Evolutionary conservation across 2,113 vertebrate genomes (phyloP).

Genomic region (Oxyruncus cristatus): DNA sequence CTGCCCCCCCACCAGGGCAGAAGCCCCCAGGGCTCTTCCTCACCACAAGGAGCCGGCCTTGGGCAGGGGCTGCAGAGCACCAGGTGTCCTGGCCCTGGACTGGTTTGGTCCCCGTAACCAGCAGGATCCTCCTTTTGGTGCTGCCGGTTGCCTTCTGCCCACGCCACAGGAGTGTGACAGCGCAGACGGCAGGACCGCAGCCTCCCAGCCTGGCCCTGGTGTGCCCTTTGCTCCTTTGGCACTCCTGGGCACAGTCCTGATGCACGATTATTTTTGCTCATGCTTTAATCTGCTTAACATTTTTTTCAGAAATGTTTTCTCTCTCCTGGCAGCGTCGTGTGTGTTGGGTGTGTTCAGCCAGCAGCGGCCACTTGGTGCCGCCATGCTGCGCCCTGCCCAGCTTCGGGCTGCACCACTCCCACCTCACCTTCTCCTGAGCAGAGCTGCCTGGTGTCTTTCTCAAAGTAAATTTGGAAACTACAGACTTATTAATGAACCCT

Average conservation of each 20-base stretch:
- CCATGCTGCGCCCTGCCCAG: not conserved
- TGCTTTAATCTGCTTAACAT: not conserved
- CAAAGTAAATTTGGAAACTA: not conserved
- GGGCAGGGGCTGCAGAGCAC: not conserved
- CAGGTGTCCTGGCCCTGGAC: too few relatives aligned
- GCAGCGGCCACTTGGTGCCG: not conserved
- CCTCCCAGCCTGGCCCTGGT: not conserved
- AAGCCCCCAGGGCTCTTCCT: not conserved
- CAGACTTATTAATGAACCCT: not conserved
- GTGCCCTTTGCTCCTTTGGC: not conserved
- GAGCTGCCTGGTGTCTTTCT: not conserved
- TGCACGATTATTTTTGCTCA: fast-evolving
- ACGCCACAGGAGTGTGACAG: fast-evolving
- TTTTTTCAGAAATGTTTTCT: not conserved
- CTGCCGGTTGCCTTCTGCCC: not conserved
- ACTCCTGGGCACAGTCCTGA: fast-evolving
- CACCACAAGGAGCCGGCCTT: not conserved
- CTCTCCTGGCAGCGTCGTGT: not conserved
- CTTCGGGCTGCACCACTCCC: fast-evolving
- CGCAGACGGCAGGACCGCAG: not conserved
- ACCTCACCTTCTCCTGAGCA: not conserved
- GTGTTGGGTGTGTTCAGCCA: not conserved
- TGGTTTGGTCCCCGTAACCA: not conserved
- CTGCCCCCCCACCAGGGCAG: not conserved
- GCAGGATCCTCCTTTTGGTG: not conserved